phyloP scores from a whole-genome alignment of 2,797 vertebrate species.

The Coilia nasus region DNA sequence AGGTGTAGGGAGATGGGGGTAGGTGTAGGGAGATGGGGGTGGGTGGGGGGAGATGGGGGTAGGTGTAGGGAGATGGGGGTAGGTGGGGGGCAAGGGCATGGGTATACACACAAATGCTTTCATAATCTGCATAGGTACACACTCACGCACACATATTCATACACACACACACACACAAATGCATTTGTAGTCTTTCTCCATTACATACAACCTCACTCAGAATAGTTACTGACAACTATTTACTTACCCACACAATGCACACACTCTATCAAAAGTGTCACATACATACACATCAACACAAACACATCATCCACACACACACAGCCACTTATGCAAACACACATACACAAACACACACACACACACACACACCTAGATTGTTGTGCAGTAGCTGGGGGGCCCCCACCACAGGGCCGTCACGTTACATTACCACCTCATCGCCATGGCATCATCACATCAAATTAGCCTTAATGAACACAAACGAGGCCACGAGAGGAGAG shows the following conservation, averaged over 20 bases:
- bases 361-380: neutral
- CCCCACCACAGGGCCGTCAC: constrained; percentile 57
- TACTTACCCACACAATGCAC: neutral
- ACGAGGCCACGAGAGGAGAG: constrained; percentile 63
- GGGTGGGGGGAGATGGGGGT: too few species aligned
- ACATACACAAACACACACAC: neutral
- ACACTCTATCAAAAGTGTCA: neutral
- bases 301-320: neutral
- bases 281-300: neutral
- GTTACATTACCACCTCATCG: constrained; percentile 63
- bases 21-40: neutral
- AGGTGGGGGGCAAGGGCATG: constrained; percentile 24
- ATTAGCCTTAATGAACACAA: constrained; percentile 71
- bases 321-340: neutral
- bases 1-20: neutral
- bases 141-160: too few species aligned
- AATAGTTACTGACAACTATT: constrained; percentile 16
- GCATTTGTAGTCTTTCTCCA: neutral
- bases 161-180: too few species aligned
- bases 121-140: too few species aligned
- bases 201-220: neutral
- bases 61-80: constrained; percentile 8
- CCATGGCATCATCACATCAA: constrained; percentile 66
- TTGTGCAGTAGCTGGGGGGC: constrained; percentile 12
- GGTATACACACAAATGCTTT: neutral